Percentiles rank a stretch among this genome's conserved stretches.
Evolutionary conservation across 2,888 invertebrate genomes (phyloP).

Genomic region (Panopea generosa): DNA sequence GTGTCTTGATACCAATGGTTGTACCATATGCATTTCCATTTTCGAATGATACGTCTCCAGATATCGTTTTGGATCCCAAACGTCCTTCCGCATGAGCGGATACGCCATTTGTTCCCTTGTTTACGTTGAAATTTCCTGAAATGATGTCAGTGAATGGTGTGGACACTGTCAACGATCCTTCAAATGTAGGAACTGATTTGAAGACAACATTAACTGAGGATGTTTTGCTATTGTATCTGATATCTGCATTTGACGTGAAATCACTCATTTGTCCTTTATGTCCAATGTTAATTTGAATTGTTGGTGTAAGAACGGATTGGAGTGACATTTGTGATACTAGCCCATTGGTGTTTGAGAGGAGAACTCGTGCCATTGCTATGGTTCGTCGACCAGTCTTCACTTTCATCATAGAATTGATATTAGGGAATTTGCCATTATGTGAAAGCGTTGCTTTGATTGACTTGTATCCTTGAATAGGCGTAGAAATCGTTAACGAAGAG

Average conservation of each 20-base stretch:
- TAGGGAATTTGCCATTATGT: conserved; percentile 40
- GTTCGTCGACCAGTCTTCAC: conserved; percentile 45
- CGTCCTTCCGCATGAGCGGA: conserved; percentile 15
- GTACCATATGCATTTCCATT: conserved; percentile 11
- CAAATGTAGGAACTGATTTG: conserved; percentile 16
- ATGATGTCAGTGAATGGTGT: conserved; percentile 20
- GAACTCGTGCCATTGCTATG: conserved; percentile 15
- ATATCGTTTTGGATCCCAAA: conserved; percentile 5
- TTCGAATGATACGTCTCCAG: conserved; percentile 8
- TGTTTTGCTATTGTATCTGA: conserved; percentile 35
- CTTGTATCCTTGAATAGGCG: conserved; percentile 43
- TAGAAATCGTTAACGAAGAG: conserved; percentile 24
- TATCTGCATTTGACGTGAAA: conserved; percentile 40
- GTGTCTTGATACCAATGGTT: conserved; percentile 19
- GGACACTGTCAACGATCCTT: conserved; percentile 9
- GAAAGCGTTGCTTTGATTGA: conserved; percentile 21
- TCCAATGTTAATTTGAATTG: conserved; percentile 32
- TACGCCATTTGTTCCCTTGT: not conserved
- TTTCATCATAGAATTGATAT: conserved; percentile 16
- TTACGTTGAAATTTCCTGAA: conserved; percentile 19
- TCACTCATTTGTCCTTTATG: conserved; percentile 24
- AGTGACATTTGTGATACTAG: conserved; percentile 10
- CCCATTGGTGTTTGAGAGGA: conserved; percentile 16
- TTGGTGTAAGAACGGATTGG: conserved; percentile 39
- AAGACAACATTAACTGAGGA: conserved; percentile 16